phyloP scores from a whole-genome alignment of 2,888 invertebrate genomes.

The Phytoseiulus persimilis region DNA sequence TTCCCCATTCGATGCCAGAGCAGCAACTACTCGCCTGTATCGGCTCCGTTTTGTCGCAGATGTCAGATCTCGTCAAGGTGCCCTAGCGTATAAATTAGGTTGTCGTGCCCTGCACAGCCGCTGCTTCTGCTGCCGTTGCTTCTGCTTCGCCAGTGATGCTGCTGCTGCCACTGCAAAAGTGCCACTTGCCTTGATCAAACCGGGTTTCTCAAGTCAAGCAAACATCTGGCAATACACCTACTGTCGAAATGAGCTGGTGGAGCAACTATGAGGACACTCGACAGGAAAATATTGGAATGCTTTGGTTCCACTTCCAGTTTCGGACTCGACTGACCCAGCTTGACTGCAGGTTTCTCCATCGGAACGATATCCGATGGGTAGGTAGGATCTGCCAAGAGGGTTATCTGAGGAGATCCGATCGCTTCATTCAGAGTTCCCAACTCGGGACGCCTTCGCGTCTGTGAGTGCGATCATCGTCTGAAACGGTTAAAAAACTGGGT shows the following conservation, averaged over 20 bases:
- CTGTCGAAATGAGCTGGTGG: background rate
- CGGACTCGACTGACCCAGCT: background rate
- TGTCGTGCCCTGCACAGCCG: background rate
- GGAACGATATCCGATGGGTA: background rate
- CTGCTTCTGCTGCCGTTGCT: background rate
- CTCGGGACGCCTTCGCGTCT: too few relatives aligned
- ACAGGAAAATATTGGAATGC: background rate
- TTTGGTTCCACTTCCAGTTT: background rate
- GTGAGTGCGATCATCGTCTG: too few relatives aligned
- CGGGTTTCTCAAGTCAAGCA: background rate
- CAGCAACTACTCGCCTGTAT: background rate
- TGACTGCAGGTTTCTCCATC: background rate
- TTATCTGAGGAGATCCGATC: too few relatives aligned
- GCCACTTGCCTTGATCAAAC: background rate
- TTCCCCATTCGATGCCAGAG: background rate
- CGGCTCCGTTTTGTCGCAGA: slow-evolving; percentile 5
- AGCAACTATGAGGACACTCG: background rate
- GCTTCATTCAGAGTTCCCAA: too few relatives aligned
- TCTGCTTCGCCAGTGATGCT: background rate
- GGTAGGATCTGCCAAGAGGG: background rate
- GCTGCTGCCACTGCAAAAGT: background rate
- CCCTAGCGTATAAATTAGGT: background rate
- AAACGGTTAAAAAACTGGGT: too few relatives aligned
- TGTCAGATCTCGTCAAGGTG: slow-evolving; percentile 5
- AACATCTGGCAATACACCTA: background rate